These are phyloP conservation scores for Psittacula echo DNA, from an alignment of 2,797 vertebrate genomes.

Conservation along the genomic window DNA sequence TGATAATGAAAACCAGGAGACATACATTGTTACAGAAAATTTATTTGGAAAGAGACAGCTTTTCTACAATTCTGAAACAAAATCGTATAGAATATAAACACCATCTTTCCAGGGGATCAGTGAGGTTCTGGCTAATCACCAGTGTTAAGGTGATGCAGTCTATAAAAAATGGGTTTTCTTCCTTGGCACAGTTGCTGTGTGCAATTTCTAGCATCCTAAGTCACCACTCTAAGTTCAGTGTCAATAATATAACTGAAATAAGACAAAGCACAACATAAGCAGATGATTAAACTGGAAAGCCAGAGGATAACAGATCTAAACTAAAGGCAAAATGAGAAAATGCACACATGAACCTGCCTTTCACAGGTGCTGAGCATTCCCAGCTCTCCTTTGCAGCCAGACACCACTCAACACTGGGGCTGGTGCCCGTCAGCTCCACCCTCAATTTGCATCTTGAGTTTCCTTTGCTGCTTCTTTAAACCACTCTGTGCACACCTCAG, in stretches of 20 bases:
- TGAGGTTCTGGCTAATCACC: not conserved
- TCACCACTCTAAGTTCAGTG: not conserved
- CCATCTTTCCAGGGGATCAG: not conserved
- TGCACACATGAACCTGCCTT: not conserved
- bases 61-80: not conserved
- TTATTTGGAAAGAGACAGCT: slow-evolving; percentile 37
- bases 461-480: not conserved
- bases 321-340: not conserved
- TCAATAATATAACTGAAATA: not conserved
- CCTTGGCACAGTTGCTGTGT: not conserved
- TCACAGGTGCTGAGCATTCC: not conserved
- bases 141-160: too few species aligned
- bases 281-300: not conserved
- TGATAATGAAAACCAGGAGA: not conserved
- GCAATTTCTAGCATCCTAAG: not conserved
- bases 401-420: too few species aligned
- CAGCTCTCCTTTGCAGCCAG: not conserved
- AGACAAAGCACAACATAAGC: not conserved
- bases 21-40: not conserved
- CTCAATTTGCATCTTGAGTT: not conserved
- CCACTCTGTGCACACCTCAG: not conserved
- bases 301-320: not conserved
- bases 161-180: not conserved
- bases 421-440: not conserved
- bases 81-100: not conserved